Base-by-base conservation (phyloP, 2,888 invertebrate genomes). In the Shargacucullia verbasci region DNA sequence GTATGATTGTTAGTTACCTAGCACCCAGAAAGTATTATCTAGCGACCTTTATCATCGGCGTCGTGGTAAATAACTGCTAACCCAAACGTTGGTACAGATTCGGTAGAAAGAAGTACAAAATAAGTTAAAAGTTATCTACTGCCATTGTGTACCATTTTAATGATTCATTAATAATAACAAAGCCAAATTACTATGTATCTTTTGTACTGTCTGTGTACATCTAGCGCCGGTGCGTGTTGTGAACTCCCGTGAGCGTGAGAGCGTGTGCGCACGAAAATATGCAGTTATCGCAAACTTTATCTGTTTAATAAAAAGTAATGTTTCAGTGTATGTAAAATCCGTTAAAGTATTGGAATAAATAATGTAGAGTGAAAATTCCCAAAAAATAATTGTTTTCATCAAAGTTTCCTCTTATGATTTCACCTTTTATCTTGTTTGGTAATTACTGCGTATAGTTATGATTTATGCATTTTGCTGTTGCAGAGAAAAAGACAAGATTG, bases 401-500 rank as follows among this genome's bases (percentile, higher is more conserved):
- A 37, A 9, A 29, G n/a, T 35, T 27, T 53, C 20, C 47, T 44
- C 13, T 40, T n/a, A 1, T 5, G 12, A 37, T 44, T 47, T 38
- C 34, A 59, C 27, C n/a, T 8, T 9, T 44, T 34, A 11, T 14
- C 34, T 37, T 40, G 33, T 45, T 12, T 11, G 40, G 9, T 31
- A 8, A 6, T 45, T 20, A 44, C 37, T 39, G 29, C 27, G 8
- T 59, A 52, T 27, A 13, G 9, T 27, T 6, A 38, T 44, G 11
- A 37, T 41, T 39, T 7, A 15, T 45, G 10, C 83, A 43, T 78
- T 63, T 56, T 59, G 78, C 73, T 73, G 72, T 94, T 93, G 57
- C 88, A 96, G 96, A 48, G 86, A 94, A 78, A 84, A 89, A 47
- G 86, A 90, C 8, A 92, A 88, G 61, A 78, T 81, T 76, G 85